Evolutionary conservation across 2,797 vertebrate species (phyloP).

Genomic region (Gymnothorax reevesii): DNA sequence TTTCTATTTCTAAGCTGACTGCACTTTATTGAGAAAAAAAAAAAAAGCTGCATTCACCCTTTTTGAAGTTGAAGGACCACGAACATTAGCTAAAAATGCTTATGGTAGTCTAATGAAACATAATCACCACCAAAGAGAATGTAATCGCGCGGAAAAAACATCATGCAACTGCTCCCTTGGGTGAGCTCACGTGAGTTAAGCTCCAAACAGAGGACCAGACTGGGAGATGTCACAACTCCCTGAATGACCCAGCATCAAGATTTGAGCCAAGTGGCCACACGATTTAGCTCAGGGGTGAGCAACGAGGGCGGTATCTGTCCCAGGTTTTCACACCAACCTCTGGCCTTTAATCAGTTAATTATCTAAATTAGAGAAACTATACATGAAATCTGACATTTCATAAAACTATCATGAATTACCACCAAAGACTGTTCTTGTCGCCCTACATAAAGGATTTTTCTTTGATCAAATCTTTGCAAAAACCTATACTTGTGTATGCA

Average conservation of each 20-base stretch:
- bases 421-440: too few species aligned
- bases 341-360: too few species aligned
- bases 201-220: background rate
- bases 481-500: too few species aligned
- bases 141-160: background rate
- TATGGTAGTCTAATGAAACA: background rate
- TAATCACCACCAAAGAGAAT: background rate
- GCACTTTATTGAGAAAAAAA: background rate
- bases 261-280: background rate
- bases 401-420: too few species aligned
- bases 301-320: too few species aligned
- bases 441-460: too few species aligned
- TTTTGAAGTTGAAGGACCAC: constrained; percentile 10
- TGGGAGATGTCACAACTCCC: background rate
- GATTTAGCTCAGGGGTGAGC: too few species aligned
- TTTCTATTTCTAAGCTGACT: background rate
- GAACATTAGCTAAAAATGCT: constrained; percentile 5
- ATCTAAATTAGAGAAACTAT: too few species aligned
- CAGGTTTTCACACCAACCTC: too few species aligned
- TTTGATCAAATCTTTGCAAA: too few species aligned
- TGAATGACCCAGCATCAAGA: background rate
- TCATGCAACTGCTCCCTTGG: background rate
- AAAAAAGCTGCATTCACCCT: background rate
- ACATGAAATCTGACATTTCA: too few species aligned
- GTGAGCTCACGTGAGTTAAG: background rate